phyloP scores from a whole-genome alignment of 1,140 invertebrate genomes.

The Drosophila prosaltans region DNA sequence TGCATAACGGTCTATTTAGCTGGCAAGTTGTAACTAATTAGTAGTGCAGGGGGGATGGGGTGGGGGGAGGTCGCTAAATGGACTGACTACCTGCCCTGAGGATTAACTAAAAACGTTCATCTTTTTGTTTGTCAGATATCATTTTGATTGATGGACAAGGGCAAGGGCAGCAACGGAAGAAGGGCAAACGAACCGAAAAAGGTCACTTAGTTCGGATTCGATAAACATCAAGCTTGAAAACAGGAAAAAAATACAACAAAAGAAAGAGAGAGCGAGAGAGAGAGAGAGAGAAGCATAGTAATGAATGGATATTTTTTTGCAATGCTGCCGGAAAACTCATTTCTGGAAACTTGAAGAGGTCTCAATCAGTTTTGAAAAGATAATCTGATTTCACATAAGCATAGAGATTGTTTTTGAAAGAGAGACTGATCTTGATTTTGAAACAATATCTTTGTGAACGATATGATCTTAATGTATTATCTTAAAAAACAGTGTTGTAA shows the following conservation, averaged over 20 bases:
- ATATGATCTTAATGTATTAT: too few species aligned
- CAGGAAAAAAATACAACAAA: not conserved
- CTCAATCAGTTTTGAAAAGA: too few species aligned
- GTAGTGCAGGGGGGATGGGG: not conserved
- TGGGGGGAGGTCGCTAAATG: not conserved
- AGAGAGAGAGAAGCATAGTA: not conserved
- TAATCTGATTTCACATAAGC: too few species aligned
- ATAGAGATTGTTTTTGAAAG: too few species aligned
- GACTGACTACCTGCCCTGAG: slow-evolving; percentile 2
- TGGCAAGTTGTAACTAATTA: slow-evolving; percentile 26
- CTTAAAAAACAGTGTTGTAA: too few species aligned
- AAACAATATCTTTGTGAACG: too few species aligned
- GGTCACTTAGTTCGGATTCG: slow-evolving; percentile 21
- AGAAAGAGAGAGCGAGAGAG: not conserved
- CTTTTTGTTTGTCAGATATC: not conserved
- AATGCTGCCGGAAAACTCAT: too few species aligned
- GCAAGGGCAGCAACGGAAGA: slow-evolving; percentile 27
- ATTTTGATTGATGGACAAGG: slow-evolving; percentile 36
- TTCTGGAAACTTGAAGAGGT: too few species aligned
- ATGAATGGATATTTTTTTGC: too few species aligned
- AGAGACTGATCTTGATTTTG: too few species aligned
- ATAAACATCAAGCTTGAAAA: not conserved
- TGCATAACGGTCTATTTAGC: slow-evolving; percentile 28
- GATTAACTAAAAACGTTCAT: not conserved
- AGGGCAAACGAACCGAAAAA: slow-evolving; percentile 21